Evolutionary conservation across 1,140 invertebrate genomes (phyloP).

Genomic region (Heliconius congener): DNA sequence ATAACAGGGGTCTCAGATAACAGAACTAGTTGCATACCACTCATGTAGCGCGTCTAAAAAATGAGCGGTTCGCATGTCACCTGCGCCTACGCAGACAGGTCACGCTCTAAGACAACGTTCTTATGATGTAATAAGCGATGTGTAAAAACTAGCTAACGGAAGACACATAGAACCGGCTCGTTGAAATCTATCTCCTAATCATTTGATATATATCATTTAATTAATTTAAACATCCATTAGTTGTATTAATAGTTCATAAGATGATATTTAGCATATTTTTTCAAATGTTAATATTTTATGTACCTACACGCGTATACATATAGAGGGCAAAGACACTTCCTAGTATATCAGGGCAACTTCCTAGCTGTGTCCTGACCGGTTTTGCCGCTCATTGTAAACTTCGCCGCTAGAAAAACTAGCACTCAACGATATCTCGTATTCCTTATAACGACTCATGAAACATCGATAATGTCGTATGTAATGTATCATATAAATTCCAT

Average conservation of each 20-base stretch:
- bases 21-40: constrained; percentile 63
- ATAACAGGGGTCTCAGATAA: constrained; percentile 71
- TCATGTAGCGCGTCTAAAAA: constrained; percentile 42
- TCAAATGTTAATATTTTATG: neutral
- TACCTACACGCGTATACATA: constrained; percentile 8
- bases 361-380: constrained; percentile 56
- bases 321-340: constrained; percentile 20
- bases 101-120: constrained; percentile 52
- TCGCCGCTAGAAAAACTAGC: constrained; percentile 57
- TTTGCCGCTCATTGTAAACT: constrained; percentile 51
- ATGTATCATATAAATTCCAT: constrained; percentile 5
- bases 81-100: constrained; percentile 70
- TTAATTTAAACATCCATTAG: constrained; percentile 19
- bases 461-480: neutral
- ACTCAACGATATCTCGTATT: constrained; percentile 40
- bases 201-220: constrained; percentile 39
- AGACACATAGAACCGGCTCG: constrained; percentile 59
- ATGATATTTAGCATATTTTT: constrained; percentile 5
- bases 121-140: constrained; percentile 71
- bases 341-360: constrained; percentile 49
- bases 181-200: constrained; percentile 53
- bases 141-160: constrained; percentile 65
- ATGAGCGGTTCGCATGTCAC: constrained; percentile 70
- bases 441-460: constrained; percentile 27
- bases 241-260: neutral